Percentiles rank a stretch among this genome's conserved stretches.
These are phyloP conservation scores for Halcyon smyrnensis DNA, from an alignment of 2,797 vertebrate genomes.

Conservation along the genomic window DNA sequence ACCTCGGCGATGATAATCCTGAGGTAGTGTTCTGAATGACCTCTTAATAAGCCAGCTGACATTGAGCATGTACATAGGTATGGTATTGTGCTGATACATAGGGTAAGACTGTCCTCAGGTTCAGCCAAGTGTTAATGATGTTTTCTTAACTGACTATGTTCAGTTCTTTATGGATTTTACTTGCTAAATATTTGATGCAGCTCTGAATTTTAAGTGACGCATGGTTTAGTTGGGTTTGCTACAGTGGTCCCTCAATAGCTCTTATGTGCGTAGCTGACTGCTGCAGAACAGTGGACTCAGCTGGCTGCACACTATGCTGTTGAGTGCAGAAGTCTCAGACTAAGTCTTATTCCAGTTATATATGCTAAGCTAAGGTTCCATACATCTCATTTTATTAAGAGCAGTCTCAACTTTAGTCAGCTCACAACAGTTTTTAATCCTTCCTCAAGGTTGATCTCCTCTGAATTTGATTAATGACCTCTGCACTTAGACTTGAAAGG, in stretches of 20 bases:
- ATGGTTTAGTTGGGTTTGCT: neutral
- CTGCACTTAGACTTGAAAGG: neutral
- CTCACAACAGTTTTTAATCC: neutral
- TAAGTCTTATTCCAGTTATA: neutral
- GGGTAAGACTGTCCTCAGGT: neutral
- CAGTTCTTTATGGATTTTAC: neutral
- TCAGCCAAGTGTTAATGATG: neutral
- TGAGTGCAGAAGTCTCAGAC: neutral
- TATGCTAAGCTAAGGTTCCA: neutral
- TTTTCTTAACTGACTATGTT: neutral
- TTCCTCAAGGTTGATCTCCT: neutral
- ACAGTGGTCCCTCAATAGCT: neutral
- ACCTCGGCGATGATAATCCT: conserved; percentile 7
- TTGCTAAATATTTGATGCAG: conserved; percentile 25
- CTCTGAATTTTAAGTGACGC: neutral
- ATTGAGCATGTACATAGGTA: neutral
- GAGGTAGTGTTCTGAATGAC: neutral
- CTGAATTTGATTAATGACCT: conserved; percentile 29
- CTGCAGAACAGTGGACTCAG: neutral
- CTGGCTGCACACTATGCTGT: neutral
- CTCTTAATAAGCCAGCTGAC: neutral
- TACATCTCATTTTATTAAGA: neutral
- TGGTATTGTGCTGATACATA: neutral
- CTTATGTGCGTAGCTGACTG: neutral
- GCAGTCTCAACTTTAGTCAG: neutral